Base-by-base conservation (phyloP, 2,797 vertebrate genomes). In the Mycteria americana region DNA sequence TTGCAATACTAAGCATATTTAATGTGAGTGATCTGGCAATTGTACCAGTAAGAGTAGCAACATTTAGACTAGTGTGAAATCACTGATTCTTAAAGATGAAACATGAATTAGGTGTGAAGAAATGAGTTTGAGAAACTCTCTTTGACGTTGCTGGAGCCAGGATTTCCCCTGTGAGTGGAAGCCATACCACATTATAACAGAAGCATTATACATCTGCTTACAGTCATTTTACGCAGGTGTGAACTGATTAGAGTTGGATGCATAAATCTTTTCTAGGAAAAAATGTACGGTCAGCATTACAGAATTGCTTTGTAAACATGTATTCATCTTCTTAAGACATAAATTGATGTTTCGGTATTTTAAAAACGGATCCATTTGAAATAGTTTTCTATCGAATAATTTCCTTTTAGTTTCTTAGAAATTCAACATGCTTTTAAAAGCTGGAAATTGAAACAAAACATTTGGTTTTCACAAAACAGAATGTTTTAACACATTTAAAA, bases 41-140 rank as follows among this genome's bases (percentile, higher is more conserved):
- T 81, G 28, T 53, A 93, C 51, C 86, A 86, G 85, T 85, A 87
- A 84, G 70, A 90, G 94, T 87, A 92, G 81, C 63, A 96, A 89
- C 37, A 2, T 79, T 93, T 88, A 83, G 85, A 68, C 35, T 74
- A 50, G 35, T 86, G 68, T 93, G 65, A 96, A 92, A 93, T 93
- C 8, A 5, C 60, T 65, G 91, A 70, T 92, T 85, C 92, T 81
- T 82, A 74, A 77, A 86, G 78, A 96, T 94, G 94, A 86, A 95
- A 85, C 86, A 92, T 67, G 65, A 96, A 89, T 88, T 95, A 95
- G 74, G 85, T 94, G 75, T 93, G 84, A 88, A 97, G 67, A 79
- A 95, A 95, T 60, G 67, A 90, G 90, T 92, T 65, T 78, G 80
- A 93, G 82, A 95, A 97, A 80, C 33, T 84, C 51, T 75, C 60